These are phyloP conservation scores for Gadus macrocephalus DNA, from an alignment of 2,113 vertebrate genomes.

Conservation along the genomic window DNA sequence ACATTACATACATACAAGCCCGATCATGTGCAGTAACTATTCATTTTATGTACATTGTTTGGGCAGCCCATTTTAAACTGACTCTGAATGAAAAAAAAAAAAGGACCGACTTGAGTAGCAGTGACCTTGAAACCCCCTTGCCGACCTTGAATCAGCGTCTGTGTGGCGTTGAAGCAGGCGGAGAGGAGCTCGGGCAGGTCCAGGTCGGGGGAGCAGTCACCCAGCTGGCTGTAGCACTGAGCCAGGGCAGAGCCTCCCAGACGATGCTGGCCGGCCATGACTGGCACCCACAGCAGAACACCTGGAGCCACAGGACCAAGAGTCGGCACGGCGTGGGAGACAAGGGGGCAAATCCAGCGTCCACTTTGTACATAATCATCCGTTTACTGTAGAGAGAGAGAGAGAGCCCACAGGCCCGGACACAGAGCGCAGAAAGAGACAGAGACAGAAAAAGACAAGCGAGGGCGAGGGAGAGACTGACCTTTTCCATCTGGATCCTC, in stretches of 20 bases:
- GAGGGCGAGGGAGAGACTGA: constrained; percentile 33
- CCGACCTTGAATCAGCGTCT: constrained; percentile 78
- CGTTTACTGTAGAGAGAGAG: too few relatives aligned
- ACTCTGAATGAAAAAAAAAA: too few relatives aligned
- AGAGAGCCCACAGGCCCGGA: too few relatives aligned
- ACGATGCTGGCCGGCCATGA: constrained; percentile 75
- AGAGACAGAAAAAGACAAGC: not conserved
- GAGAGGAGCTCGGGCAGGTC: constrained; percentile 73
- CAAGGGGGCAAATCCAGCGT: too few relatives aligned
- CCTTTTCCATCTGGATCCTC: constrained; percentile 80
- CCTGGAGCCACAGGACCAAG: constrained; percentile 57
- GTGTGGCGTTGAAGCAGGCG: constrained; percentile 80
- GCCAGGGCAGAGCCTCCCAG: constrained; percentile 86
- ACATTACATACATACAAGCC: not conserved
- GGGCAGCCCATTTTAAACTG: too few relatives aligned
- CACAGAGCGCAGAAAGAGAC: too few relatives aligned
- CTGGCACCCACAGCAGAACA: constrained; percentile 77
- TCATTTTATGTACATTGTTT: too few relatives aligned
- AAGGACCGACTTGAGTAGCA: too few relatives aligned
- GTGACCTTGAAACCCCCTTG: not conserved
- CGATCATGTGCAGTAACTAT: not conserved
- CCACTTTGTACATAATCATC: too few relatives aligned
- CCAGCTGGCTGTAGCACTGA: constrained; percentile 86
- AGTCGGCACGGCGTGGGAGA: too few relatives aligned
- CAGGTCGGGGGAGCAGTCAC: constrained; percentile 82